These are phyloP conservation scores for Netelia melanura DNA, from an alignment of 2,888 invertebrate species.

Conservation along the genomic window DNA sequence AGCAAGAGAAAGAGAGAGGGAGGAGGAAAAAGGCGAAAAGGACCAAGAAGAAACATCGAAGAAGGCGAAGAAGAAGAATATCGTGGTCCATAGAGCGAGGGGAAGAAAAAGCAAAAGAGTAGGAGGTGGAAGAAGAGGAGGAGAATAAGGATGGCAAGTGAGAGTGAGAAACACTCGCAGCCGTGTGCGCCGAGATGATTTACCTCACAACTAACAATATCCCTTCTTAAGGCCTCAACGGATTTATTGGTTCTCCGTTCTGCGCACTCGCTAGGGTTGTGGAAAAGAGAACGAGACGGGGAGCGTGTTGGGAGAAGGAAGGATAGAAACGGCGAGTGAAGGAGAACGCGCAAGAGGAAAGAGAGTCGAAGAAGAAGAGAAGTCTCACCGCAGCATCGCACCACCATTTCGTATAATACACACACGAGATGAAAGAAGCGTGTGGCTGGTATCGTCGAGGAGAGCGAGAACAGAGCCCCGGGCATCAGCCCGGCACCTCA, in stretches of 20 bases:
- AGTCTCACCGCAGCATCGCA: slow-evolving; percentile 46
- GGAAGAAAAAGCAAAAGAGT: slow-evolving; percentile 38
- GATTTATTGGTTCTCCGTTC: slow-evolving; percentile 81
- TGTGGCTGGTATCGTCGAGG: slow-evolving; percentile 48
- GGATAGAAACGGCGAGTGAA: slow-evolving; percentile 40
- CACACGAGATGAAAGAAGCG: slow-evolving; percentile 56
- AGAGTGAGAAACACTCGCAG: slow-evolving; percentile 73
- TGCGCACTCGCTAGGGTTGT: slow-evolving; percentile 67
- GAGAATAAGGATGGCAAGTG: slow-evolving; percentile 63
- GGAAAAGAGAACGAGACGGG: slow-evolving; percentile 55
- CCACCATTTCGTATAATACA: slow-evolving; percentile 53
- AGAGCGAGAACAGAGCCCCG: slow-evolving; percentile 71
- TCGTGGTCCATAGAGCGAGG: slow-evolving; percentile 31
- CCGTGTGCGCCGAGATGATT: slow-evolving; percentile 79
- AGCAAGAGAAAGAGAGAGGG: slow-evolving; percentile 22
- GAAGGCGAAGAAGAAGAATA: slow-evolving; percentile 62
- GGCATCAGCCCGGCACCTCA: slow-evolving; percentile 83
- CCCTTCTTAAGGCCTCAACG: slow-evolving; percentile 80
- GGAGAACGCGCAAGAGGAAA: slow-evolving; percentile 29
- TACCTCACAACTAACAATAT: slow-evolving; percentile 84
- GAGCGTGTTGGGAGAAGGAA: slow-evolving; percentile 61
- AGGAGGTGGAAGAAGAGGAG: slow-evolving; percentile 46
- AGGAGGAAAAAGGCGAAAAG: slow-evolving; percentile 57
- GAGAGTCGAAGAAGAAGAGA: slow-evolving; percentile 61
- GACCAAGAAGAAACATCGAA: slow-evolving; percentile 70